Evolutionary conservation across 2,888 invertebrate species (phyloP).

Genomic region (Sthenelais limicola): DNA sequence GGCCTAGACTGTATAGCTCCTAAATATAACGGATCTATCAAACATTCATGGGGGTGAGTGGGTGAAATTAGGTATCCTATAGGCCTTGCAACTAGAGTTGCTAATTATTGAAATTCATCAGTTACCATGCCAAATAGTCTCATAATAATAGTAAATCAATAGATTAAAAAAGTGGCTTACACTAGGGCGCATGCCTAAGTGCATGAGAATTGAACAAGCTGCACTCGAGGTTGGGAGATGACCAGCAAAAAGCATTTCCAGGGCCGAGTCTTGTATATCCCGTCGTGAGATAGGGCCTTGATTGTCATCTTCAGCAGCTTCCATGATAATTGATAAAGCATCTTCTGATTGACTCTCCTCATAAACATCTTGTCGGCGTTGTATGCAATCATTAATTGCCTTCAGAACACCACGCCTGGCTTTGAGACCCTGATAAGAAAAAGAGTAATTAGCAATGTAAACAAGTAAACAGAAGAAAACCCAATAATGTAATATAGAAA

Average conservation of each 20-base stretch:
- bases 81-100: no score
- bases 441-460: no score
- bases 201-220: slow-evolving; percentile 57
- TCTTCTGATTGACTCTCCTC: slow-evolving; percentile 44
- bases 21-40: no score
- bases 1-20: no score
- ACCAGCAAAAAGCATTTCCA: slow-evolving; percentile 66
- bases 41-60: no score
- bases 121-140: no score
- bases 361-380: slow-evolving; percentile 40
- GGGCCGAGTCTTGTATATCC: slow-evolving; percentile 61
- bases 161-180: neutral
- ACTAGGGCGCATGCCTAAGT: slow-evolving; percentile 51
- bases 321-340: slow-evolving; percentile 58
- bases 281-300: slow-evolving; percentile 51
- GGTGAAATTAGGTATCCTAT: no score
- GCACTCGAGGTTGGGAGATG: slow-evolving; percentile 64
- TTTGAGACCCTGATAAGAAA: slow-evolving; percentile 62
- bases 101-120: no score
- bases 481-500: no score
- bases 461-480: no score
- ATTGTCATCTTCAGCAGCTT: slow-evolving; percentile 44
- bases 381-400: slow-evolving; percentile 58
- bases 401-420: slow-evolving; percentile 57
- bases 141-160: no score